These are phyloP conservation scores for Syngnathoides biaculeatus DNA, from an alignment of 2,113 vertebrate species.

Conservation along the genomic window DNA sequence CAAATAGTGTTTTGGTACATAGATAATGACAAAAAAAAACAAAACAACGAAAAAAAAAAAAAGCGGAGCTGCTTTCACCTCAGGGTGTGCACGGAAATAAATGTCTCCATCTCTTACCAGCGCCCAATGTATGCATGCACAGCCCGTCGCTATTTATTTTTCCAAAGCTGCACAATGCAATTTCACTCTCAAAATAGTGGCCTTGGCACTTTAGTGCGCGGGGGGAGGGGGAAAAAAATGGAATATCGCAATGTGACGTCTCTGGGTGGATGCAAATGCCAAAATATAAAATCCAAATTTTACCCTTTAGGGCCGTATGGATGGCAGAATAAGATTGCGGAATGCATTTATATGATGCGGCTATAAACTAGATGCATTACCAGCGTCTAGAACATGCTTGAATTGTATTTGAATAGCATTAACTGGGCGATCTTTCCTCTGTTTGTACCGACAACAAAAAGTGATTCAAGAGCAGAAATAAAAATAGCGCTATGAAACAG, in stretches of 20 bases:
- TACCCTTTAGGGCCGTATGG: conserved; percentile 30
- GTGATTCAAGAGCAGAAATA: conserved; percentile 28
- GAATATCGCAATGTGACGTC: conserved; percentile 20
- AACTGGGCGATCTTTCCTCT: not conserved
- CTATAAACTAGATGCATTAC: conserved; percentile 8
- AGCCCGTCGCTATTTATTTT: conserved; percentile 26
- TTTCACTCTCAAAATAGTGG: conserved; percentile 35
- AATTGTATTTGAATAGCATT: not conserved
- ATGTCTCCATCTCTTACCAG: conserved; percentile 26
- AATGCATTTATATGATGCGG: conserved; percentile 1
- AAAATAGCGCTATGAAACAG: conserved; percentile 20
- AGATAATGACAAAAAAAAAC: conserved; percentile 35
- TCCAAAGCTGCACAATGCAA: conserved; percentile 22
- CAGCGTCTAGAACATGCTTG: conserved; percentile 8
- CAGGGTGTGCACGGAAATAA: conserved; percentile 39
- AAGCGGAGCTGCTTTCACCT: conserved; percentile 34
- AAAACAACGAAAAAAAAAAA: conserved; percentile 25
- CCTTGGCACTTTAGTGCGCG: conserved; percentile 15
- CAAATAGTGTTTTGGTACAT: conserved; percentile 14
- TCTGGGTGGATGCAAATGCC: conserved; percentile 41
- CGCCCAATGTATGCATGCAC: conserved; percentile 35
- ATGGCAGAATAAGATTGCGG: conserved; percentile 26
- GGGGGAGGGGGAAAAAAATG: conserved; percentile 8
- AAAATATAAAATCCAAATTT: conserved; percentile 27
- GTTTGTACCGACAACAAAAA: conserved; percentile 2